Conservation (phyloP, 2,113 vertebrate species). For the Ancistrus triradiatus region DNA sequence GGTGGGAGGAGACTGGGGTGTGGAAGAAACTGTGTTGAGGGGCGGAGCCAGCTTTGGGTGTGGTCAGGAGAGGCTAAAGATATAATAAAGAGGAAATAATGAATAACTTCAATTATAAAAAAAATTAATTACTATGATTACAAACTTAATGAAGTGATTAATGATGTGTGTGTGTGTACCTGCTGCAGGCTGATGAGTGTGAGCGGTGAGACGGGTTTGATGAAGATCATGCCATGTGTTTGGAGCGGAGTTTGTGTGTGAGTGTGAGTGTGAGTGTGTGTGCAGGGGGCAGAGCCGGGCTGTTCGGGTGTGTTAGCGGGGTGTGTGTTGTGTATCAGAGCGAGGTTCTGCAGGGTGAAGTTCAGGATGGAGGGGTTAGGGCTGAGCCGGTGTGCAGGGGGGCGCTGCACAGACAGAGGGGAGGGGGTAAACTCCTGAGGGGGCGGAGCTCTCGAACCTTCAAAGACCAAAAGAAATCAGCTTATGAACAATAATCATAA, state of each 20-base stretch:
- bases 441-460: conserved; percentile 75
- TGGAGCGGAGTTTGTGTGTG: conserved; percentile 56
- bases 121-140: no score
- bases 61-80: conserved; percentile 71
- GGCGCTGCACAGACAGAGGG: conserved; percentile 66
- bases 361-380: conserved; percentile 83
- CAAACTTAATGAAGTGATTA: not conserved
- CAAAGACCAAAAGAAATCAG: conserved; percentile 8
- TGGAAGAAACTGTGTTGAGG: conserved; percentile 80
- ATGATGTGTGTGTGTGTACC: conserved; percentile 51
- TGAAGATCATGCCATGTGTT: conserved; percentile 67
- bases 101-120: no score
- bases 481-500: no score
- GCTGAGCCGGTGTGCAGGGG: conserved; percentile 59
- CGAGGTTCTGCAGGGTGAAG: conserved; percentile 87
- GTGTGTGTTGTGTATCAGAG: conserved; percentile 76
- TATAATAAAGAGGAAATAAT: not conserved
- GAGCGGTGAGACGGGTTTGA: conserved; percentile 60
- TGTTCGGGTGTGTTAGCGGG: conserved; percentile 57
- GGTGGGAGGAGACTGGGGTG: conserved; percentile 68
- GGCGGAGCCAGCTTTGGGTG: conserved; percentile 70
- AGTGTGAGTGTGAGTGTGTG: conserved; percentile 43
- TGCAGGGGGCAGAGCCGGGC: conserved; percentile 44
- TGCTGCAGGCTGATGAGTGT: conserved; percentile 64
- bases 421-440: conserved; percentile 74